These are phyloP conservation scores for Cynaeus angustus DNA, from an alignment of 2,888 invertebrate genomes.

Conservation along the genomic window DNA sequence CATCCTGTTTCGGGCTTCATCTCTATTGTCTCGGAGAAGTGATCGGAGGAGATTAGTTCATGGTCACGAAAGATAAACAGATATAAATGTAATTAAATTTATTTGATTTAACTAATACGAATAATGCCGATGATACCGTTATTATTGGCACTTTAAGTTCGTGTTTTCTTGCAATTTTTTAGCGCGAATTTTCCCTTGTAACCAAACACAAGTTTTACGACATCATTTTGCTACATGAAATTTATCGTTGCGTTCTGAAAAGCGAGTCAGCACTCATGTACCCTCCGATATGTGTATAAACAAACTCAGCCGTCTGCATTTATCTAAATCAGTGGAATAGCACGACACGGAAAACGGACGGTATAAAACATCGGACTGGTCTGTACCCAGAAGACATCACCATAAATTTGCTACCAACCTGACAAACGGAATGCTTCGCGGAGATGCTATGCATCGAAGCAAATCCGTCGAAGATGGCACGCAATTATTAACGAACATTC, in stretches of 20 bases:
- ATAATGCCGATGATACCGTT: no score
- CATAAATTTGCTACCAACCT: conserved; percentile 63
- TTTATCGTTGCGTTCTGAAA: background rate
- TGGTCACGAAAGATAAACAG: conserved; percentile 12
- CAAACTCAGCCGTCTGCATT: conserved; percentile 35
- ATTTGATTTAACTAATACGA: background rate
- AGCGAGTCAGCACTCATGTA: conserved; percentile 21
- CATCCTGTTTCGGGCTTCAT: conserved; percentile 31
- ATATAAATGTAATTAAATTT: conserved; percentile 21
- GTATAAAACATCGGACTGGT: conserved; percentile 48
- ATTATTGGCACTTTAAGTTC: background rate
- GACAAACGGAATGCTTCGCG: conserved; percentile 61
- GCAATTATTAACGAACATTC: conserved; percentile 58
- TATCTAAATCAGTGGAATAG: conserved; percentile 48
- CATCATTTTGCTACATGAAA: background rate
- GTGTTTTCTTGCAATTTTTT: background rate
- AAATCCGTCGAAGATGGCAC: conserved; percentile 59
- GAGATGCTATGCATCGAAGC: conserved; percentile 56
- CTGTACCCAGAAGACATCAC: conserved; percentile 54
- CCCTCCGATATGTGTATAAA: conserved; percentile 28
- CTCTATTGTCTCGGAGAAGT: conserved; percentile 28
- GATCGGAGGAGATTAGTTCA: conserved; percentile 29
- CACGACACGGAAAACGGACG: conserved; percentile 46
- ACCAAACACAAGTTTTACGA: conserved; percentile 1
- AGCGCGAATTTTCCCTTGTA: background rate